phyloP scores from a whole-genome alignment of 2,888 invertebrate species.

The Coleophora flavipennella region DNA sequence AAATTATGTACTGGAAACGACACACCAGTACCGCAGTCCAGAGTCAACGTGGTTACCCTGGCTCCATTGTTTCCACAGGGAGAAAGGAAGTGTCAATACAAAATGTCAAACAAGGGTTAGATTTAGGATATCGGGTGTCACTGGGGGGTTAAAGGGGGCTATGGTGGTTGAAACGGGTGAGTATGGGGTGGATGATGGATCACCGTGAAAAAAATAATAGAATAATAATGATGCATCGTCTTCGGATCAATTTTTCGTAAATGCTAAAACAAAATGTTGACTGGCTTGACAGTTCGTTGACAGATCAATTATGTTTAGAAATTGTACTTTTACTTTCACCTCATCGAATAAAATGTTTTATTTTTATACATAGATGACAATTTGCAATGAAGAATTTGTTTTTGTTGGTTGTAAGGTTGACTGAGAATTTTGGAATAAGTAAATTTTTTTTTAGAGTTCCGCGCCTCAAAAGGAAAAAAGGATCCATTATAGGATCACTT shows the following conservation, averaged over 20 bases:
- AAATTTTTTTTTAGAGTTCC: no score
- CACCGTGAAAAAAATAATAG: background rate
- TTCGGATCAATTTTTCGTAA: background rate
- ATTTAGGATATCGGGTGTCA: constrained; percentile 2
- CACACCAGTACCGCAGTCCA: no score
- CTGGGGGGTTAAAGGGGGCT: constrained; percentile 8
- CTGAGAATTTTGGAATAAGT: no score
- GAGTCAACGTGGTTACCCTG: no score
- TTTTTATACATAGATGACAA: no score
- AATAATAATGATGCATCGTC: constrained; percentile 1
- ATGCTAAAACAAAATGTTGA: background rate
- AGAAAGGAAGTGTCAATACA: constrained; percentile 20
- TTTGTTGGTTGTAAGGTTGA: no score
- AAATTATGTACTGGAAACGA: no score
- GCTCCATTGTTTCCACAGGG: background rate
- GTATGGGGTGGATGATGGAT: constrained; percentile 3
- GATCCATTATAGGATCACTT: no score
- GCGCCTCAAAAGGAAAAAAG: no score
- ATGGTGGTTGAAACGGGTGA: constrained; percentile 1
- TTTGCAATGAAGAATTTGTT: no score
- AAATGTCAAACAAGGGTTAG: constrained; percentile 21
- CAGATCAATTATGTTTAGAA: background rate
- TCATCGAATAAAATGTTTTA: no score
- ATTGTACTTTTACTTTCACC: background rate
- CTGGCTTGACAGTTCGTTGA: background rate